Percentiles rank a stretch among this genome's conserved stretches.
These are phyloP conservation scores for Volucella inanis DNA, from an alignment of 2,888 invertebrate genomes.

Conservation along the genomic window DNA sequence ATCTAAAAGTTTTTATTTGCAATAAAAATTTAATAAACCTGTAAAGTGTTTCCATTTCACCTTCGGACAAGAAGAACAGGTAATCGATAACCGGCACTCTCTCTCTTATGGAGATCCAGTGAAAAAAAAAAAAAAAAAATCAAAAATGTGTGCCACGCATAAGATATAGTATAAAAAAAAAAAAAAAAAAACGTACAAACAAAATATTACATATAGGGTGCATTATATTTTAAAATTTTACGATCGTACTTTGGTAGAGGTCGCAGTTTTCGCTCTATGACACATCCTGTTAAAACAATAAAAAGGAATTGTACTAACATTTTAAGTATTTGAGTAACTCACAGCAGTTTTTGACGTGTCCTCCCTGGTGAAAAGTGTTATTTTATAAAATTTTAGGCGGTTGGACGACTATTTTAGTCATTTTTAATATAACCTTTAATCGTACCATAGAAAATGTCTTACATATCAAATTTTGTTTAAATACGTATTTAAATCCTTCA, in stretches of 20 bases:
- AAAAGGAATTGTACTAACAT: conserved; percentile 40
- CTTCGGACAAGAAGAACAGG: conserved; percentile 28
- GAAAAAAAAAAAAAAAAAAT: background rate
- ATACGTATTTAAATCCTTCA: too few relatives aligned
- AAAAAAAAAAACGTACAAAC: conserved; percentile 16
- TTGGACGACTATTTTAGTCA: background rate
- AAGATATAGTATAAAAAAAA: conserved; percentile 41
- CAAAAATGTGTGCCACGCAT: conserved; percentile 54
- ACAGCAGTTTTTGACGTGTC: conserved; percentile 8
- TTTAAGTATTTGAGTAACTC: conserved; percentile 37
- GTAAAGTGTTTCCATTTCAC: conserved; percentile 66
- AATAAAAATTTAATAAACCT: conserved; percentile 72
- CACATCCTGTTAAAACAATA: conserved; percentile 54
- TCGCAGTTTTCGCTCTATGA: conserved; percentile 57
- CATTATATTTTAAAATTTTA: conserved; percentile 46
- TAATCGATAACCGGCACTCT: conserved; percentile 54
- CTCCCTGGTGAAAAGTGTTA: conserved; percentile 32
- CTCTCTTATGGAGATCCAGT: conserved; percentile 1
- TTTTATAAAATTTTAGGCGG: conserved; percentile 4
- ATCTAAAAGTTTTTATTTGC: conserved; percentile 67
- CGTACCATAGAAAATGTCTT: too few relatives aligned
- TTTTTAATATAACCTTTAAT: background rate
- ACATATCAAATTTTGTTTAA: too few relatives aligned
- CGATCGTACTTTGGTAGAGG: conserved; percentile 43
- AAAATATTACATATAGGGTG: conserved; percentile 24